phyloP scores from a whole-genome alignment of 2,113 vertebrate species.

The Gracilinanus agilis region DNA sequence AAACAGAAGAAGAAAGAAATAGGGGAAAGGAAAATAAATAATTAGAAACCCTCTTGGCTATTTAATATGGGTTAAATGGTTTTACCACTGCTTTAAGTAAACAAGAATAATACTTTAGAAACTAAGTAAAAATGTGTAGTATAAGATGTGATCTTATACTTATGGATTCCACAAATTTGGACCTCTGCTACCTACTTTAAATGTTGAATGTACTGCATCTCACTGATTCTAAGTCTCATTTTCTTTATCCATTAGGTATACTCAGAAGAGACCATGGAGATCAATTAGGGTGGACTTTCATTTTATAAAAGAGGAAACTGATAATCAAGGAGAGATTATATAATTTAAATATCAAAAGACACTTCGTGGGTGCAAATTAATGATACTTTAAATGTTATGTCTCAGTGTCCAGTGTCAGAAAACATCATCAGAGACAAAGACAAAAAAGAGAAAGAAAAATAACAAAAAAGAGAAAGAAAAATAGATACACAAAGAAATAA shows the following conservation, averaged over 20 bases:
- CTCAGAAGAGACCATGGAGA: background rate
- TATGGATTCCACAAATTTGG: background rate
- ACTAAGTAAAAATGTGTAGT: background rate
- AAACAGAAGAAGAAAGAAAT: conserved; percentile 15
- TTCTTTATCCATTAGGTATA: background rate
- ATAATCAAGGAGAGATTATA: background rate
- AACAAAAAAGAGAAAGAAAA: too few species aligned
- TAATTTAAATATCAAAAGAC: background rate
- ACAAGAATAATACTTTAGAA: background rate
- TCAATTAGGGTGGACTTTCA: background rate
- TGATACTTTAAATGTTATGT: background rate
- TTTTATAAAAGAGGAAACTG: background rate
- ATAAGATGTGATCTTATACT: background rate
- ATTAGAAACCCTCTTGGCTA: background rate
- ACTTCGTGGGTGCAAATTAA: background rate
- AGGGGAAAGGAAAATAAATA: conserved; percentile 42
- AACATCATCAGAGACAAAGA: background rate
- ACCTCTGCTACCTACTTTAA: background rate
- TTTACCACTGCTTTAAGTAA: background rate
- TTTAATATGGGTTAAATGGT: background rate
- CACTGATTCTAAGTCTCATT: background rate
- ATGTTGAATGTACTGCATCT: background rate
- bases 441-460: background rate
- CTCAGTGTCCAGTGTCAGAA: background rate
- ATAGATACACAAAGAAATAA: background rate